Evolutionary conservation across 2,888 invertebrate species (phyloP), one percentile per base, ranked within the genome.

Genomic region (Cephus rjabovi): DNA sequence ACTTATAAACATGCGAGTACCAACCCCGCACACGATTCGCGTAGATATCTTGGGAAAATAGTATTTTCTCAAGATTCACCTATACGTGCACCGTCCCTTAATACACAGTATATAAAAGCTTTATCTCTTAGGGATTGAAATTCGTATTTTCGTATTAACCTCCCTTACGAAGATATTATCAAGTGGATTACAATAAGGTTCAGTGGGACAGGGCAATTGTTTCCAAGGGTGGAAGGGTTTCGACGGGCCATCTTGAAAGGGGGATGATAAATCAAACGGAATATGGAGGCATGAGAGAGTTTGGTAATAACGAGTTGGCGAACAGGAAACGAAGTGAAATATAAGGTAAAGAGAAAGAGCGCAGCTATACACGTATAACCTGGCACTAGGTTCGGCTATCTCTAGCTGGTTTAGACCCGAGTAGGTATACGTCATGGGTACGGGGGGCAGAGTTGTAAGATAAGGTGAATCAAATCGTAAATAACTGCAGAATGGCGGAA

Each of bases 391-490:
- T 84, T 85, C 83, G 86, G 84, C 86, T 87, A 87, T 85, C 86
- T 87, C 84, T 83, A 83, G 87, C 86, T 86, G 85, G 87, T 87
- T 87, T 84, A 83, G 84, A 83, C 78, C 73, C 73, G 78, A 68
- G 71, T 69, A 40, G 15, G 56, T 56, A 56, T 56, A 56, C 78
- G 76, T 73, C 70, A 75, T 37, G 76, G 80, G 83, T 82, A 83
- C 86, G 86, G 74, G 86, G 74, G 30, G 74, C 31, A 35, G 23
- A 85, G 84, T 87, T 85, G 81, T 82, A 84, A 90, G 91, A 91
- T 91, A 91, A 91, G 91, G 90, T 89, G 90, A 91, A 90, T 91
- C 91, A 90, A 91, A 91, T 87, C 91, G 91, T 91, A 91, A 91
- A 91, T 91, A 91, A 91, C 91, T 89, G 90, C 87, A 87, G 88